These are phyloP conservation scores for Edolisoma coerulescens DNA, from an alignment of 2,113 vertebrate species.

Conservation along the genomic window DNA sequence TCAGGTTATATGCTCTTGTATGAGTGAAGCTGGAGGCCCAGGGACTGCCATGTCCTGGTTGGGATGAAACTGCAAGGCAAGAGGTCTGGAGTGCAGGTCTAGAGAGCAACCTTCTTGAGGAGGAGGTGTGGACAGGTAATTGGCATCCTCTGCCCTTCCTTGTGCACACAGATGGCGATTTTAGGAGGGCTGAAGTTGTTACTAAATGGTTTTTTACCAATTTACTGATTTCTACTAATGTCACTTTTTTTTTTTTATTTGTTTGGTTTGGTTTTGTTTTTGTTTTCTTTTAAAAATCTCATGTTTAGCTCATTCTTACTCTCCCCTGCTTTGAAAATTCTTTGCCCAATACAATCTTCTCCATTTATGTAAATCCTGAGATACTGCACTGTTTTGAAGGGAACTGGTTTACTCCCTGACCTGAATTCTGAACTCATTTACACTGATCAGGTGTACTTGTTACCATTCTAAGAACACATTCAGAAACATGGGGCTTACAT, in stretches of 20 bases:
- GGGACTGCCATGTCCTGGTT: neutral
- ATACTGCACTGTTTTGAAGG: neutral
- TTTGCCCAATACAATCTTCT: neutral
- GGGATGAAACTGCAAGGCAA: neutral
- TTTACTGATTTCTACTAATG: neutral
- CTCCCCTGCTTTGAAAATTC: neutral
- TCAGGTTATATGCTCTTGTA: neutral
- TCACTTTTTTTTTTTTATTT: neutral
- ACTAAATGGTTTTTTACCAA: neutral
- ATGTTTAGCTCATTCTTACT: neutral
- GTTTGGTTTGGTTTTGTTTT: too few relatives aligned
- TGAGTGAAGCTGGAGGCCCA: neutral
- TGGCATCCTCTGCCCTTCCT: neutral
- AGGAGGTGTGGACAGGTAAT: neutral
- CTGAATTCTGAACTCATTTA: neutral
- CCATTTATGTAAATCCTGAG: neutral
- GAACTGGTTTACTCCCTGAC: neutral
- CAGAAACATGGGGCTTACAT: neutral
- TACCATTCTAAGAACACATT: neutral
- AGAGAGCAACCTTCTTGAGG: neutral
- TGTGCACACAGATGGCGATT: neutral
- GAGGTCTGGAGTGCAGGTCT: neutral
- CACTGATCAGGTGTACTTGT: neutral
- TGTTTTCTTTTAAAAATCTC: neutral
- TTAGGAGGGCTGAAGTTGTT: neutral